phyloP scores from a whole-genome alignment of 2,888 invertebrate species.

The Tillus elongatus region DNA sequence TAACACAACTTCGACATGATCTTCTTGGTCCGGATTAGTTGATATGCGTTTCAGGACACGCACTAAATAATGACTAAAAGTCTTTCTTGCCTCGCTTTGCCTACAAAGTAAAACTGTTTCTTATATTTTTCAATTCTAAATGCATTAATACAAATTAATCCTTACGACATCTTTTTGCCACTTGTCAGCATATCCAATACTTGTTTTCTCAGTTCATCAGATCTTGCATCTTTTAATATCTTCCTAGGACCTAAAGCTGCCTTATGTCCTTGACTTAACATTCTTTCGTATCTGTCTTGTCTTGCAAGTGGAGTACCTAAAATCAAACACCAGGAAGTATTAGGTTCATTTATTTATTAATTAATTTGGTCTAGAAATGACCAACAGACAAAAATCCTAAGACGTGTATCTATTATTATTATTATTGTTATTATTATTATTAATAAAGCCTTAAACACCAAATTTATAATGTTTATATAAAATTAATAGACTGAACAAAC shows the following conservation, averaged over 20 bases:
- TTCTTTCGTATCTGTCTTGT: slow-evolving; percentile 41
- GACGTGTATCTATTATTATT: slow-evolving; percentile 7
- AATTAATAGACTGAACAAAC: neutral
- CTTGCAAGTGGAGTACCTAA: slow-evolving; percentile 21
- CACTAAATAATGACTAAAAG: slow-evolving; percentile 69
- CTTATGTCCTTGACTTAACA: slow-evolving; percentile 37
- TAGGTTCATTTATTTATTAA: too few species aligned
- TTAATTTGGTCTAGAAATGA: too few species aligned
- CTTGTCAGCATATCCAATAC: slow-evolving; percentile 48
- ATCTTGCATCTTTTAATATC: slow-evolving; percentile 33
- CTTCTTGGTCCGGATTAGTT: slow-evolving; percentile 46
- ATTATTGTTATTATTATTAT: slow-evolving; percentile 5
- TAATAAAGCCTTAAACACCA: too few species aligned
- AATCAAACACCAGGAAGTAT: too few species aligned
- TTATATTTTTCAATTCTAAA: slow-evolving; percentile 6
- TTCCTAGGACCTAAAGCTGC: slow-evolving; percentile 36
- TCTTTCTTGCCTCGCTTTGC: slow-evolving; percentile 61
- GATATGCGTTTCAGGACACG: slow-evolving; percentile 62
- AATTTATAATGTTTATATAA: too few species aligned
- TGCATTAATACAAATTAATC: slow-evolving; percentile 17
- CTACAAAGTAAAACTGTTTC: slow-evolving; percentile 37
- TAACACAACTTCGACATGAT: slow-evolving; percentile 58
- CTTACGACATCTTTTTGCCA: slow-evolving; percentile 60
- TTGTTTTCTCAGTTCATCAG: slow-evolving; percentile 33
- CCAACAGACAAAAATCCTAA: too few species aligned